Conservation (phyloP, 2,797 vertebrate genomes). For the Enteromius fasciolatus region DNA sequence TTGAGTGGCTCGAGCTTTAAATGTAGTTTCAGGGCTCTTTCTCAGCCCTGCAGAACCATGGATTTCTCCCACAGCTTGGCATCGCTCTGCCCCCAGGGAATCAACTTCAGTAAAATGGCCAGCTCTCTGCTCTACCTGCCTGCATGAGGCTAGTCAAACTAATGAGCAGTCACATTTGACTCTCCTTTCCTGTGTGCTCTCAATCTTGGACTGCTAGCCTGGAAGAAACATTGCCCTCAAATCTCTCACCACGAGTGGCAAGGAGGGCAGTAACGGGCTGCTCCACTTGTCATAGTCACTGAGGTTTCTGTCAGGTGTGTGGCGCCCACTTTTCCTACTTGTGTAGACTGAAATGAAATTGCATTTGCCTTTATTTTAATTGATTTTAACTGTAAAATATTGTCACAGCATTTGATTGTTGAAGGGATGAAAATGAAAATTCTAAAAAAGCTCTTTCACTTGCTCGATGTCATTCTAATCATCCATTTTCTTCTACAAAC, state of each 20-base stretch:
- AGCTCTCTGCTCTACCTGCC: slow-evolving; percentile 47
- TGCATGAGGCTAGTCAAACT: slow-evolving; percentile 51
- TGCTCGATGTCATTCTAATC: neutral
- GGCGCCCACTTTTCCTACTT: neutral
- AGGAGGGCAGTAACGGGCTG: slow-evolving; percentile 31
- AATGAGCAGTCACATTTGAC: slow-evolving; percentile 53
- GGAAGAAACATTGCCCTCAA: slow-evolving; percentile 48
- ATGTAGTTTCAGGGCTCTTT: slow-evolving; percentile 17
- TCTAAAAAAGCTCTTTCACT: neutral
- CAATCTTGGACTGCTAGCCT: slow-evolving; percentile 45
- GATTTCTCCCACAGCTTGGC: slow-evolving; percentile 32
- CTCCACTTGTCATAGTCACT: slow-evolving; percentile 46
- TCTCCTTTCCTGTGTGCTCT: slow-evolving; percentile 49
- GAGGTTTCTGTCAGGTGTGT: slow-evolving; percentile 12
- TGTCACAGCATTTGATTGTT: neutral
- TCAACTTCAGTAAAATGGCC: slow-evolving; percentile 48
- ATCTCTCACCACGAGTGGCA: slow-evolving; percentile 34
- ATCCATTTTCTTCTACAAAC: neutral
- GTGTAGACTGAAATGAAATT: neutral
- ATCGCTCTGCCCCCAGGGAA: slow-evolving; percentile 18
- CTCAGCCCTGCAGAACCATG: slow-evolving; percentile 25
- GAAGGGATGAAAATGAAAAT: neutral
- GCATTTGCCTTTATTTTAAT: neutral
- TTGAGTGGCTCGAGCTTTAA: slow-evolving; percentile 24
- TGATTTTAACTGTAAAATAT: neutral